Conservation (phyloP, 2,888 invertebrate genomes). For the Cheilosia impressa region DNA sequence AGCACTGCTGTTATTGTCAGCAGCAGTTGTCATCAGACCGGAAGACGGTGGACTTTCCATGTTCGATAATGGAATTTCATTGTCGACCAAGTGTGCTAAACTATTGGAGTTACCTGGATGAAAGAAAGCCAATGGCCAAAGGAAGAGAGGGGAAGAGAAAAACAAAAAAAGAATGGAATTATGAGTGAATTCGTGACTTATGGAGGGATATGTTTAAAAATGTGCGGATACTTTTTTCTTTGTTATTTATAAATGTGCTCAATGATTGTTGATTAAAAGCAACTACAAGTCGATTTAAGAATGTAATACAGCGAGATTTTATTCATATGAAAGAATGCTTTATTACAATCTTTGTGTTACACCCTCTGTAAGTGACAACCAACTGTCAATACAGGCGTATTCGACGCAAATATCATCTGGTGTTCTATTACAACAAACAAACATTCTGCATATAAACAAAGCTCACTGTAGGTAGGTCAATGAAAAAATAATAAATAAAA, state of each 20-base stretch:
- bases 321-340: not conserved
- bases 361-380: not conserved
- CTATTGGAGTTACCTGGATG: conserved; percentile 87
- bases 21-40: conserved; percentile 76
- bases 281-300: conserved; percentile 22
- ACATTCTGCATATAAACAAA: not conserved
- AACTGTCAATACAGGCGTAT: no score
- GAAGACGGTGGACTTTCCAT: conserved; percentile 81
- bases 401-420: not conserved
- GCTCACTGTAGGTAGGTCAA: no score
- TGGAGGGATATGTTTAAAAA: conserved; percentile 17
- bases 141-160: conserved; percentile 42
- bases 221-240: conserved; percentile 4
- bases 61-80: conserved; percentile 86
- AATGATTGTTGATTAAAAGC: conserved; percentile 37
- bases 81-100: conserved; percentile 87
- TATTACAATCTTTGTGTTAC: no score
- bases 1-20: conserved; percentile 75
- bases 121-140: conserved; percentile 24
- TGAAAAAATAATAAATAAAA: not conserved
- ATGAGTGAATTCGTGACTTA: conserved; percentile 55
- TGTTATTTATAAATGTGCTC: conserved; percentile 23
- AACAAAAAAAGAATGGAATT: conserved; percentile 61
- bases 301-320: not conserved
- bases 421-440: not conserved